A percentile compares a stretch with the other conserved stretches of the same genome.
These are phyloP conservation scores for Sphenopsis melanotis DNA, from an alignment of 2,797 vertebrate species.

Conservation along the genomic window DNA sequence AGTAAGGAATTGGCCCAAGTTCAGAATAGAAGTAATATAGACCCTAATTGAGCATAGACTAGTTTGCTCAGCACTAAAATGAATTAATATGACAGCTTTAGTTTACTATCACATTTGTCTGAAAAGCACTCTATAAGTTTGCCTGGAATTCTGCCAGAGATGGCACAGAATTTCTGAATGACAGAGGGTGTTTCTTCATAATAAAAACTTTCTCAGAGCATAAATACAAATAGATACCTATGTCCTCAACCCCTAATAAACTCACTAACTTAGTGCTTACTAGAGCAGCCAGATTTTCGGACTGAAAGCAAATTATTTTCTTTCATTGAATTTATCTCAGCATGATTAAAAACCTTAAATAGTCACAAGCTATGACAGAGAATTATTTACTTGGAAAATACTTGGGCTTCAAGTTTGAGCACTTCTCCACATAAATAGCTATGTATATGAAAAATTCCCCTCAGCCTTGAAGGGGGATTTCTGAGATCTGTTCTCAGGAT, in stretches of 20 bases:
- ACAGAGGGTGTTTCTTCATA: not conserved
- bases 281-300: not conserved
- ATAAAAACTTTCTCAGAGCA: not conserved
- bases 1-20: not conserved
- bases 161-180: not conserved
- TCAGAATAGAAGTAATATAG: not conserved
- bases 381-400: conserved; percentile 8
- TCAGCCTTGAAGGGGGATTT: not conserved
- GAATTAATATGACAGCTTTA: conserved; percentile 9
- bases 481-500: not conserved
- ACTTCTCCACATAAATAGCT: not conserved
- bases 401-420: not conserved
- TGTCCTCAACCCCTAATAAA: not conserved
- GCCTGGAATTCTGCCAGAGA: conserved; percentile 4
- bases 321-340: conserved; percentile 31
- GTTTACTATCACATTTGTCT: not conserved
- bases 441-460: not conserved
- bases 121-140: not conserved
- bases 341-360: conserved; percentile 34
- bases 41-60: not conserved
- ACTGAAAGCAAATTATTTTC: conserved; percentile 41
- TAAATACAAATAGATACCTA: not conserved
- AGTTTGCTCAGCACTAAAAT: not conserved
- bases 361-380: not conserved
- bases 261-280: not conserved